Evolutionary conservation across 1,140 invertebrate genomes (phyloP).

Genomic region (Eciton burchellii): DNA sequence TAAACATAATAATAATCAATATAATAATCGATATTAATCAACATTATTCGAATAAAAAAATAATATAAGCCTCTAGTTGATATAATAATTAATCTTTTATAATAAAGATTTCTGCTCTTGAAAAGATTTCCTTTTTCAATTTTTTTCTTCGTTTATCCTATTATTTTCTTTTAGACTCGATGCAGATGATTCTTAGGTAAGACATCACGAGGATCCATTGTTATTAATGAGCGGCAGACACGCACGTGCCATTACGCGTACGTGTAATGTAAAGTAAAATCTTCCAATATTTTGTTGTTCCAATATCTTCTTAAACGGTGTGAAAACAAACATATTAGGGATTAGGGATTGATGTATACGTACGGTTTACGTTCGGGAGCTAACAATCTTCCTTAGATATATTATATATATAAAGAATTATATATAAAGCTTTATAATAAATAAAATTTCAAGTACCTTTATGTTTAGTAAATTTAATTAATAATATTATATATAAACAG

Average conservation of each 20-base stretch:
- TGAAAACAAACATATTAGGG: not conserved
- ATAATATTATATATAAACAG: too few relatives aligned
- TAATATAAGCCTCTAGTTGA: not conserved
- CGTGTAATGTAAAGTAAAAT: too few relatives aligned
- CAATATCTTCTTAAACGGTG: not conserved
- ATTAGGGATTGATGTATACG: too few relatives aligned
- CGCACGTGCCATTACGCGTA: not conserved
- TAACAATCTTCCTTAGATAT: too few relatives aligned
- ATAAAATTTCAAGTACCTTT: slow-evolving; percentile 1
- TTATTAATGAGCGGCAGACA: slow-evolving; percentile 38
- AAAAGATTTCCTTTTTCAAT: not conserved
- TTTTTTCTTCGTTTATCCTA: too few relatives aligned
- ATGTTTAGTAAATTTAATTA: not conserved
- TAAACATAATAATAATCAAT: too few relatives aligned
- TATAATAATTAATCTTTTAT: not conserved
- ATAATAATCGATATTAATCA: too few relatives aligned
- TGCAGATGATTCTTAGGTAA: slow-evolving; percentile 31
- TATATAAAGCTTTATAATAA: too few relatives aligned
- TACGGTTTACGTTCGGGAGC: too few relatives aligned
- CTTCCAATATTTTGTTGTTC: too few relatives aligned
- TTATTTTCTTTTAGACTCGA: not conserved
- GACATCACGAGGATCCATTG: not conserved
- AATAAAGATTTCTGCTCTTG: too few relatives aligned
- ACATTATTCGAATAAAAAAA: not conserved
- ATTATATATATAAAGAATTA: too few relatives aligned